Conservation (phyloP, 2,113 vertebrate species). For the Lophius piscatorius region DNA sequence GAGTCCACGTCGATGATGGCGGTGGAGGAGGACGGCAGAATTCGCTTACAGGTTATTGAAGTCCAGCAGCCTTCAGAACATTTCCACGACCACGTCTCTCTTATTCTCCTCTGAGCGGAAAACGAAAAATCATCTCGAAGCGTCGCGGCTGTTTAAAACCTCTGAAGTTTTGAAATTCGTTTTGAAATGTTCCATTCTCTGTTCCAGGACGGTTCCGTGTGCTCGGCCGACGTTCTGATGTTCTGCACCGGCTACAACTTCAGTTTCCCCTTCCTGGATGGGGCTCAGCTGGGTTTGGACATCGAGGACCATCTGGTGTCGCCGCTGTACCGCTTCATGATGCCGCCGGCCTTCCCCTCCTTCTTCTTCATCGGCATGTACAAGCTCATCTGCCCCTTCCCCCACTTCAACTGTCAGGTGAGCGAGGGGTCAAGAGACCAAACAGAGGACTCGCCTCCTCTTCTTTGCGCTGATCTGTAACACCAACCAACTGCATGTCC, state of each 20-base stretch:
- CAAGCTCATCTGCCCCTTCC: slow-evolving; percentile 82
- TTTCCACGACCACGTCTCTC: too few species aligned
- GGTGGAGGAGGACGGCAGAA: slow-evolving; percentile 61
- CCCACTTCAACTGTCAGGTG: slow-evolving; percentile 83
- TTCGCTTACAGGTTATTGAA: slow-evolving; percentile 73
- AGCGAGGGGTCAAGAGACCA: slow-evolving; percentile 3
- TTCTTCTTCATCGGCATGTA: slow-evolving; percentile 83
- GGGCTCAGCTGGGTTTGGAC: slow-evolving; percentile 63
- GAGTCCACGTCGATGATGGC: slow-evolving; percentile 59
- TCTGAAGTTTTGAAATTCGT: too few species aligned
- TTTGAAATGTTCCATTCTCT: neutral
- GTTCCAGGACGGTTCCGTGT: slow-evolving; percentile 64
- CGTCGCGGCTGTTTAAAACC: too few species aligned
- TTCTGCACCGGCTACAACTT: slow-evolving; percentile 86
- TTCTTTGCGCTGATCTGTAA: too few species aligned
- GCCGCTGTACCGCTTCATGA: slow-evolving; percentile 77
- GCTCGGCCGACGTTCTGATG: slow-evolving; percentile 73
- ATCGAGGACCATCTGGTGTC: slow-evolving; percentile 72
- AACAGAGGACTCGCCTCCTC: too few species aligned
- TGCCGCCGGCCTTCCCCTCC: slow-evolving; percentile 78
- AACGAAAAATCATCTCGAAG: too few species aligned
- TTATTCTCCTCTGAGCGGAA: too few species aligned
- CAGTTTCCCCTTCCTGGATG: slow-evolving; percentile 76
- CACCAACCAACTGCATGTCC: too few species aligned
- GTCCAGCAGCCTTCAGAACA: too few species aligned